Evolutionary conservation across 1,140 invertebrate genomes (phyloP), one percentile per base, ranked within the genome.

Genomic region (Dufourea novaeangliae): DNA sequence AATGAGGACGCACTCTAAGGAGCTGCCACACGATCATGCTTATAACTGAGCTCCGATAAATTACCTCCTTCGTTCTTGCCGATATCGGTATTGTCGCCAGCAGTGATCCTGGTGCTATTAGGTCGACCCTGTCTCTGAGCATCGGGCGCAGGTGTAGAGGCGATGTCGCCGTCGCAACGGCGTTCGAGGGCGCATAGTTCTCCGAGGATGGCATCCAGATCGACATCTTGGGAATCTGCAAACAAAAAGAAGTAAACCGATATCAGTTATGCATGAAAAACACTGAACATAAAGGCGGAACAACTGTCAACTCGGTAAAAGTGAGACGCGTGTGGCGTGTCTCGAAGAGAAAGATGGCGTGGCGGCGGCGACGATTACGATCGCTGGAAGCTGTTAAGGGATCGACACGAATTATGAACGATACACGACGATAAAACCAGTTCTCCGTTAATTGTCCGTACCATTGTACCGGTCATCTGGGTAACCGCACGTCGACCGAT

Each of bases 201-300:
- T 34, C 97, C 97, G 32, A 99, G 94, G 85, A 99, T 98, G 56
- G 98, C 97, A 92, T 99, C 98, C 88, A 99, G 93, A 92, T 99
- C 98, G 34, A 98, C 97, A 93, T 99, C 98, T 90, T 98, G 97
- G 22, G 97, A 97, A 91, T 98, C 97, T 96, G 92, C 67, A 50
- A 2, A 39, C 11, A 44, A 12, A n/a, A 67, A 32, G 29, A 14
- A 27, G 50, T 5, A 39, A 27, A 32, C 29, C 41, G 7, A 59
- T n/a, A n/a, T 59, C 68, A 46, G 32, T 17, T 27, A 4, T 2
- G 0, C n/a, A 10, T 11, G 29, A 32, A 29, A 22, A 22, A n/a
- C 1, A 4, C 3, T 2, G 1, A 8, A 14, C 2, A 8, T 2
- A 17, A 32, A 10, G 25, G 2, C 1, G 11, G 20, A 34, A 6